Evolutionary conservation across 2,888 invertebrate species (phyloP).

Genomic region (Drosophila recens): DNA sequence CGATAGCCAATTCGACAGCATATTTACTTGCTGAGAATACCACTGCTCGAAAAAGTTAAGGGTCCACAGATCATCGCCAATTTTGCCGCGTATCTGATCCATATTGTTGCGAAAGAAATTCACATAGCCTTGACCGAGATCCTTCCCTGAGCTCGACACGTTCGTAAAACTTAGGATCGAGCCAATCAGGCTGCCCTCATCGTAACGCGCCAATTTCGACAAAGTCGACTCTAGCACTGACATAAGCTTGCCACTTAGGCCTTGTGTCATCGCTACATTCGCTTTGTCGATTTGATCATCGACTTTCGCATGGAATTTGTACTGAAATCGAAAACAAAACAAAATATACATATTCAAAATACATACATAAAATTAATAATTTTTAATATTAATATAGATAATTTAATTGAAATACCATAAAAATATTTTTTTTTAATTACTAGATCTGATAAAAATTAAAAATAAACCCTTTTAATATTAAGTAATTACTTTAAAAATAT

Average conservation of each 20-base stretch:
- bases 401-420: no score
- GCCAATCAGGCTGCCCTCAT: slow-evolving; percentile 97
- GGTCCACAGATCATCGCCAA: slow-evolving; percentile 90
- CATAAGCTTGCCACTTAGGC: slow-evolving; percentile 95
- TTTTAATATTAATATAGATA: no score
- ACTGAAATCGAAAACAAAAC: slow-evolving; percentile 88
- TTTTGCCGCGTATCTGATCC: slow-evolving; percentile 99
- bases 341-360: background rate
- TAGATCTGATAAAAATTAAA: no score
- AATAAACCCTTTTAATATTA: no score
- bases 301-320: slow-evolving; percentile 98
- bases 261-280: slow-evolving; percentile 96
- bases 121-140: slow-evolving; percentile 98
- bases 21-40: slow-evolving; percentile 97
- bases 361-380: no score
- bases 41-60: slow-evolving; percentile 92
- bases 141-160: slow-evolving; percentile 97
- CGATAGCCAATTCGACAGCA: slow-evolving; percentile 97
- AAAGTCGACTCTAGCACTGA: slow-evolving; percentile 97
- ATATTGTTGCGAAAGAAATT: slow-evolving; percentile 98
- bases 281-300: slow-evolving; percentile 98
- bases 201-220: slow-evolving; percentile 97
- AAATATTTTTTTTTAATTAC: no score
- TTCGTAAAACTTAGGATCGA: slow-evolving; percentile 96
- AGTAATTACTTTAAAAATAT: no score